A percentile compares a stretch with the other conserved stretches of the same genome.
Conservation (phyloP, 2,113 vertebrate species). For the Campylorhamphus procurvoides region DNA sequence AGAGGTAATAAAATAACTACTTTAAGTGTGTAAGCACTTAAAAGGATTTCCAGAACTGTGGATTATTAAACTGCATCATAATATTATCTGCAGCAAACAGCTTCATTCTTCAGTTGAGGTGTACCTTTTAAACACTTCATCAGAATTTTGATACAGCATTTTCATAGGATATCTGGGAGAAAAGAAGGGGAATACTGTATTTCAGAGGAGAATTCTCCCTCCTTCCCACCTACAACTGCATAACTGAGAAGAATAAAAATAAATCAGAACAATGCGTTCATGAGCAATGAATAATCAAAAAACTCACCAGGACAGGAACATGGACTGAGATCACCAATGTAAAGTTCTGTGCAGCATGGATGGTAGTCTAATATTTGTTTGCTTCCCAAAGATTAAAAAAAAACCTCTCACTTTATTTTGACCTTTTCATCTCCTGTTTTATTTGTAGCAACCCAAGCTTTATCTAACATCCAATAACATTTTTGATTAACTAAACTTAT, state of each 20-base stretch:
- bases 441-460: not conserved
- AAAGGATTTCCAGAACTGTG: not conserved
- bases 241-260: constrained; percentile 12
- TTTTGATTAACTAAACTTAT: not conserved
- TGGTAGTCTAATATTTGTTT: not conserved
- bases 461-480: not conserved
- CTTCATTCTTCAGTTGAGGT: not conserved
- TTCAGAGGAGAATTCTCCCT: not conserved
- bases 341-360: not conserved
- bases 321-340: not conserved
- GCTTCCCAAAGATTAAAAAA: not conserved
- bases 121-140: not conserved
- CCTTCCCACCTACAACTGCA: not conserved
- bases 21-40: not conserved
- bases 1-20: not conserved
- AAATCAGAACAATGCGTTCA: not conserved
- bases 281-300: not conserved
- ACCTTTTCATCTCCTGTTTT: not conserved
- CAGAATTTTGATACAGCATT: not conserved
- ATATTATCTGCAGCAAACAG: not conserved
- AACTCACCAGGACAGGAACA: not conserved
- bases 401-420: not conserved
- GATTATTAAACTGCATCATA: not conserved
- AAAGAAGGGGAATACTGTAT: not conserved
- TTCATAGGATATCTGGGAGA: not conserved